Evolutionary conservation across 1,140 invertebrate species (phyloP), one percentile per base, ranked within the genome.

Genomic region (Drosophila aff.): DNA sequence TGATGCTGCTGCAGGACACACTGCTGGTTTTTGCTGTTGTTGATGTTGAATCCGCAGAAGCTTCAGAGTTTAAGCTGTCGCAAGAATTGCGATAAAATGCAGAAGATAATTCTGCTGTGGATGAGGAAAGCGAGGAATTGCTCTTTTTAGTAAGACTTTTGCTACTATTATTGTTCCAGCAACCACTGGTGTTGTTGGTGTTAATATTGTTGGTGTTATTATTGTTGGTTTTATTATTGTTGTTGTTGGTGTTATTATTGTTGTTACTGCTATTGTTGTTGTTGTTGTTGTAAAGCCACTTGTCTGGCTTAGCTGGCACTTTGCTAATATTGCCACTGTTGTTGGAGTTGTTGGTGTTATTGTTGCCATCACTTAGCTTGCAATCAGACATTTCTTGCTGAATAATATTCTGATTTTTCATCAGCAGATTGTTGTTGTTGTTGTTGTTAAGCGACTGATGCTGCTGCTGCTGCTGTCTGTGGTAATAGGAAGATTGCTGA

Each of bases 371-470:
- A 38, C 38, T 78, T 5, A 50, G n/a, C 33, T 81, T 83, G 67
- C 65, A 43, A 52, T 73, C 69, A 4, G 52, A 49, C 9, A 77
- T 31, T 53, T 53, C 50, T 18, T 67, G 65, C 2, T 76, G 63
- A 9, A 55, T 43, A n/a, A 80, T 62, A 40, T 87, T 87, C 71
- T 87, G 79, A 72, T 87, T 87, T 43, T 87, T 87, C 28, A 71
- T 80, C 21, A 76, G 7, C 33, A 61, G 36, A 66, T 79, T 91
- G 31, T 91, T 91, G 52, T 90, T 89, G 40, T 76, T 75, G 33
- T 28, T 57, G 61, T 41, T 64, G 52, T 52, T 28, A 49, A 28
- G 47, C 4, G 8, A 16, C 33, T 57, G 65, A 23, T 65, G 57
- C 18, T 79, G 80, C 36, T 81, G 71, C 58, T 78, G 71, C 38